These are phyloP conservation scores for Camelus dromedarius DNA, from an alignment of 2,113 vertebrate species.

Conservation along the genomic window DNA sequence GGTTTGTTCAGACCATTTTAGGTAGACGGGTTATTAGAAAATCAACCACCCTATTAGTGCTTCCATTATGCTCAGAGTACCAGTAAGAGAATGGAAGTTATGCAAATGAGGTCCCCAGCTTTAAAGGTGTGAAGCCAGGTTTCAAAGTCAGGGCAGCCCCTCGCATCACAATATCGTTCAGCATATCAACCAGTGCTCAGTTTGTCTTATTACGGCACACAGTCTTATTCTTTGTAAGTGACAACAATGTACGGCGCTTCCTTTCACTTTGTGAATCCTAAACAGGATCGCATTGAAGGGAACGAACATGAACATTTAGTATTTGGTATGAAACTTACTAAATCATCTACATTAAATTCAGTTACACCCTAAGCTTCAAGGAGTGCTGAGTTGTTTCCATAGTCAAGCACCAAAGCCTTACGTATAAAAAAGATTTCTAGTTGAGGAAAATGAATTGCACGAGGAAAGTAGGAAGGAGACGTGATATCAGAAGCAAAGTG, in stretches of 20 bases:
- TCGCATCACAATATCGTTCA: background rate
- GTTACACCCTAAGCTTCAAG: background rate
- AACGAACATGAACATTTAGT: background rate
- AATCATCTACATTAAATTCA: slow-evolving; percentile 18
- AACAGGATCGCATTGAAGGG: background rate
- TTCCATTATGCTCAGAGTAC: background rate
- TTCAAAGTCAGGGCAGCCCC: background rate
- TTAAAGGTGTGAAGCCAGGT: background rate
- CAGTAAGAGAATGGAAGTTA: background rate
- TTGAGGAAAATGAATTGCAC: background rate
- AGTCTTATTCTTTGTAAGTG: background rate
- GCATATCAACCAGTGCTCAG: background rate
- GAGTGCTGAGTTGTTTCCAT: background rate
- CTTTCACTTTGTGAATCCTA: background rate
- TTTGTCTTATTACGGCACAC: background rate
- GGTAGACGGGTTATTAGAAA: background rate
- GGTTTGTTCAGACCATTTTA: background rate
- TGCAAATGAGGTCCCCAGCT: background rate
- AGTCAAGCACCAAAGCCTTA: background rate
- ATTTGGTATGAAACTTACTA: background rate
- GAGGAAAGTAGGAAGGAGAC: background rate
- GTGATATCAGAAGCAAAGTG: background rate
- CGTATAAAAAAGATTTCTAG: background rate
- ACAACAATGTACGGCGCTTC: background rate
- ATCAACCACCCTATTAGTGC: background rate